Evolutionary conservation across 2,113 vertebrate genomes (phyloP), one percentile per base, ranked within the genome.

Genomic region (Ahaetulla prasina): DNA sequence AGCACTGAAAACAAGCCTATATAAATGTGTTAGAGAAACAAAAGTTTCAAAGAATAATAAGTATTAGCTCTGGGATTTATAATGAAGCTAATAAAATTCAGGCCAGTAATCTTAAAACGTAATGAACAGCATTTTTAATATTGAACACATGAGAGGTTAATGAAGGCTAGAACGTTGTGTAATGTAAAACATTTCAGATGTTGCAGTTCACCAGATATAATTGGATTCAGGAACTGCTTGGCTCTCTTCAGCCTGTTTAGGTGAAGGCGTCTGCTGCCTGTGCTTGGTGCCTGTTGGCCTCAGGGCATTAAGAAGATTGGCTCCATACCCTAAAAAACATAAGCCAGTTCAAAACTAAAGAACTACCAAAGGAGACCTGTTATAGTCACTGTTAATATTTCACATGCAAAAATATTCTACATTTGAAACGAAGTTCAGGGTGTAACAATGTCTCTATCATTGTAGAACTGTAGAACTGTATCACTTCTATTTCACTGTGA

Each of bases 171-270:
- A 98, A 97, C 97, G 95, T 91, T 91, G 96, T 96, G 95, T 97
- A 97, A 97, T 96, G 95, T 22, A 93, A 97, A 96, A 96, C 90
- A 0, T 98, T 97, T 97, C 98, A 97, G 97, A 97, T 96, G 97
- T 53, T 85, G 90, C 93, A 94, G 96, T 92, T 98, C 98, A 99
- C 98, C 98, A 98, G 96, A 98, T 97, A 85, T 99, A 99, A 98
- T 99, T 99, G 97, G 98, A 98, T 96, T 99, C 98, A 85, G 98
- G 98, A 93, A 97, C 97, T 74, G 96, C 96, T 3, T 94, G 96
- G 55, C n/a, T 95, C 92, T 98, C 98, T 95, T 98, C 97, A 0
- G 96, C 92, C 96, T 97, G 97, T 97, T 98, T 98, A 12, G 95
- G 97, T 0, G 95, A 97, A 94, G 98, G 97, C 14, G 96, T 96